Conservation (phyloP, 2,888 invertebrate species). For the Bombyx huttoni region DNA sequence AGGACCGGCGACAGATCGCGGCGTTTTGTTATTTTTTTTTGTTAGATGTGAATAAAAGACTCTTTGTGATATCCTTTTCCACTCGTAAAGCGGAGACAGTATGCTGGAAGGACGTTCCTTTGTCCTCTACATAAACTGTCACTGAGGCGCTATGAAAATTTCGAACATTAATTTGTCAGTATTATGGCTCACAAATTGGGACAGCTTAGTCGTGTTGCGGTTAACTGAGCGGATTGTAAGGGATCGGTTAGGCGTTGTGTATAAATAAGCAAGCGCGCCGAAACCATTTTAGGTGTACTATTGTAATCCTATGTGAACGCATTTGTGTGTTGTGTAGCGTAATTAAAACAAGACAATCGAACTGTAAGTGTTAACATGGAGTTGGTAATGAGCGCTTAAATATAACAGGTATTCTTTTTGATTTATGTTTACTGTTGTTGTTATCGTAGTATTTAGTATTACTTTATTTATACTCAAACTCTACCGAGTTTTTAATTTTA, state of each 20-base stretch:
- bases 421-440: not conserved
- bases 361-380: conserved; percentile 36
- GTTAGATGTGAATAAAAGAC: conserved; percentile 51
- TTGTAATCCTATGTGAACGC: conserved; percentile 32
- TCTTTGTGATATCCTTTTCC: conserved; percentile 35
- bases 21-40: conserved; percentile 60
- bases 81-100: conserved; percentile 37
- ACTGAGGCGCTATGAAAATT: conserved; percentile 31
- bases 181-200: conserved; percentile 28
- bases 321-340: conserved; percentile 38
- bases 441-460: too few relatives aligned
- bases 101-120: conserved; percentile 31
- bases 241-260: conserved; percentile 21
- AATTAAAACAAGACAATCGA: conserved; percentile 36
- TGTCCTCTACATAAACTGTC: conserved; percentile 29
- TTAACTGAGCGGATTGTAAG: conserved; percentile 29
- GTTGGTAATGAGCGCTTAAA: conserved; percentile 23
- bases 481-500: too few relatives aligned
- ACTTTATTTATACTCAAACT: too few relatives aligned
- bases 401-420: conserved; percentile 24
- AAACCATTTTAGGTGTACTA: conserved; percentile 20
- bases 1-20: conserved; percentile 50
- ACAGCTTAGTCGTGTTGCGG: conserved; percentile 31
- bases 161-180: conserved; percentile 29
- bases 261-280: conserved; percentile 19